These are phyloP conservation scores for Drosophila persimilis DNA, from an alignment of 1,140 invertebrate genomes.

Conservation along the genomic window DNA sequence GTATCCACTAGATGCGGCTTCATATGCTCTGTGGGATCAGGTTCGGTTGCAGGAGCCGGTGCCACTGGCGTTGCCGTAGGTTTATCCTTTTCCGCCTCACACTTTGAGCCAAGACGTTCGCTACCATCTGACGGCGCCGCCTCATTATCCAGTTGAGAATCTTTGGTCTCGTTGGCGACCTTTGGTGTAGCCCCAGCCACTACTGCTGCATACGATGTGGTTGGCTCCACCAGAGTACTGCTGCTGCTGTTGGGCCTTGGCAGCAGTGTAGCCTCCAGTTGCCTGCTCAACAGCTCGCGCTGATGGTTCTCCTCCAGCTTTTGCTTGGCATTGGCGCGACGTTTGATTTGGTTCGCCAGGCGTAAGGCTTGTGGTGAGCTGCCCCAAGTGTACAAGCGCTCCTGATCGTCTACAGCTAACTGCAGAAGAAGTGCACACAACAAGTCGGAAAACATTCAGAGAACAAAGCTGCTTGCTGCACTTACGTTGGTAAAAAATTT, in stretches of 20 bases:
- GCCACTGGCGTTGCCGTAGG: constrained; percentile 1
- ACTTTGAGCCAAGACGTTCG: constrained; percentile 35
- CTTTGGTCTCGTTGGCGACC: constrained; percentile 48
- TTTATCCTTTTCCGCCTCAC: constrained; percentile 13
- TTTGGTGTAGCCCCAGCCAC: constrained; percentile 61
- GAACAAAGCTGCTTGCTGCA: constrained; percentile 28
- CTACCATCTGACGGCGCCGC: constrained; percentile 55
- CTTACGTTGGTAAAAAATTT: constrained; percentile 93
- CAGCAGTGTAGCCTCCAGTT: constrained; percentile 70
- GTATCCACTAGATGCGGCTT: constrained; percentile 86
- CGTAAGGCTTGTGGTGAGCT: constrained; percentile 90
- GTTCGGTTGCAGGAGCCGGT: constrained; percentile 30
- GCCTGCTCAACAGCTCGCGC: constrained; percentile 69
- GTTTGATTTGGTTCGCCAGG: constrained; percentile 87
- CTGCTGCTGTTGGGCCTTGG: constrained; percentile 25
- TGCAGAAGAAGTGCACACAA: constrained; percentile 72
- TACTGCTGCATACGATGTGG: constrained; percentile 66
- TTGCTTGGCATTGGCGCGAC: constrained; percentile 85
- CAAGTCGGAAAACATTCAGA: neutral
- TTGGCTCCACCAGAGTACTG: constrained; percentile 55
- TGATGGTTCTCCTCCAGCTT: constrained; percentile 82
- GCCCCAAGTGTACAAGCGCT: constrained; percentile 90
- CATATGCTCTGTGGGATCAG: constrained; percentile 84
- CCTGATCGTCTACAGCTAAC: constrained; percentile 88
- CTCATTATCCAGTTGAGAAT: constrained; percentile 41